These are phyloP conservation scores for Trypoxylus dichotomus DNA, from an alignment of 1,140 invertebrate species.

Conservation along the genomic window DNA sequence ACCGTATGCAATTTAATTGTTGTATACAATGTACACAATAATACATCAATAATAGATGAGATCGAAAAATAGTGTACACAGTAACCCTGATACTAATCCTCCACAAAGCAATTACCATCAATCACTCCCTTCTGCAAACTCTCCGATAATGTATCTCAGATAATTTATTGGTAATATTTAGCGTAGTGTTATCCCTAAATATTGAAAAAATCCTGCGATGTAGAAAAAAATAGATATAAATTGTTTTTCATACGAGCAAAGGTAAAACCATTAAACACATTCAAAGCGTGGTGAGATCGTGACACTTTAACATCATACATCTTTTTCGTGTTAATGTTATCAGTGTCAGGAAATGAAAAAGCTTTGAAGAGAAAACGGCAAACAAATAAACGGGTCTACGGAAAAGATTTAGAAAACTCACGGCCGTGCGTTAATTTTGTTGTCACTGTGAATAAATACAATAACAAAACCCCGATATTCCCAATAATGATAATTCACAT, in stretches of 20 bases:
- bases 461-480: too few species aligned
- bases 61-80: constrained; percentile 2
- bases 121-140: constrained; percentile 14
- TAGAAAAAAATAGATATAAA: background rate
- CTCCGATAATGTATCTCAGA: background rate
- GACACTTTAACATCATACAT: background rate
- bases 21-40: constrained; percentile 9
- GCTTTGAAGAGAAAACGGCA: background rate
- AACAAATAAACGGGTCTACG: background rate
- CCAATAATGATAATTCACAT: too few species aligned
- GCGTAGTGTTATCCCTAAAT: background rate
- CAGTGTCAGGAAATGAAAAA: background rate
- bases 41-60: background rate
- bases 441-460: too few species aligned
- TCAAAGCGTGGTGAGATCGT: background rate
- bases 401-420: background rate
- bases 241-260: background rate
- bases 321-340: background rate
- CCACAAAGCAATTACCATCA: constrained; percentile 8
- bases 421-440: background rate
- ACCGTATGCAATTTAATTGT: background rate
- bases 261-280: background rate
- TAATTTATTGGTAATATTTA: constrained; percentile 25
- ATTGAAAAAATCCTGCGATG: background rate
- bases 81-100: background rate